Base-by-base conservation (phyloP, 2,113 vertebrate species). In the Callipepla californica region DNA sequence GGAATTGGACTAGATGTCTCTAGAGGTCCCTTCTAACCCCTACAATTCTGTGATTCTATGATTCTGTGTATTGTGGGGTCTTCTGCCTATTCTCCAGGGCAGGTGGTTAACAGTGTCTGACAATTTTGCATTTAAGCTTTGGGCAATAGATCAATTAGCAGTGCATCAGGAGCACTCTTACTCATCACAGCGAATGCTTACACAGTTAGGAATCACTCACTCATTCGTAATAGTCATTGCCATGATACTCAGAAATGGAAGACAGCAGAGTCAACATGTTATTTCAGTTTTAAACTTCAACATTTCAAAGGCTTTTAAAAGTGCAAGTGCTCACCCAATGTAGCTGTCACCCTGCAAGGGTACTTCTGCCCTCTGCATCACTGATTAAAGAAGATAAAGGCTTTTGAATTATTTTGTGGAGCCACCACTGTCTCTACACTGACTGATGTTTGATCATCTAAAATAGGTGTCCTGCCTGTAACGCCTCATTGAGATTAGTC, bases 151-250 rank as follows among this genome's bases (percentile, higher is more conserved):
- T 80, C 45, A 30, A 4, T 18, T 58, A 30, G 7, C 3, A 25
- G 13, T 44, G 8, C 9, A 68, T 61, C 19, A 26, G 53, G 48
- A 75, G 23, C 6, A 55, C 4, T 38, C 1, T 11, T 30, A 5
- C 19, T 17, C 11, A 13, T 11, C 0, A 0, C 18, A 50, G 4
- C 20, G 36, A 62, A n/a, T 22, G 2, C 3, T 80, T 62, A n/a
- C 0, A 1, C 11, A 5, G 25, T 34, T 55, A 59, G 75, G 32
- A 20, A 44, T 77, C 23, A 10, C 34, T 48, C 21, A 8, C 13
- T 48, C 14, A 23, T 51, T 87, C 45, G 8, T 51, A 25, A 3
- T 40, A 55, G 5, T 5, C 6, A 23, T 42, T n/a, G 26, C 5
- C 0, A 2, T 0, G 2, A 18, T 23, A 30, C 7, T 50, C 50